These are phyloP conservation scores for Drosophila colorata DNA, from an alignment of 2,888 invertebrate species.

Conservation along the genomic window DNA sequence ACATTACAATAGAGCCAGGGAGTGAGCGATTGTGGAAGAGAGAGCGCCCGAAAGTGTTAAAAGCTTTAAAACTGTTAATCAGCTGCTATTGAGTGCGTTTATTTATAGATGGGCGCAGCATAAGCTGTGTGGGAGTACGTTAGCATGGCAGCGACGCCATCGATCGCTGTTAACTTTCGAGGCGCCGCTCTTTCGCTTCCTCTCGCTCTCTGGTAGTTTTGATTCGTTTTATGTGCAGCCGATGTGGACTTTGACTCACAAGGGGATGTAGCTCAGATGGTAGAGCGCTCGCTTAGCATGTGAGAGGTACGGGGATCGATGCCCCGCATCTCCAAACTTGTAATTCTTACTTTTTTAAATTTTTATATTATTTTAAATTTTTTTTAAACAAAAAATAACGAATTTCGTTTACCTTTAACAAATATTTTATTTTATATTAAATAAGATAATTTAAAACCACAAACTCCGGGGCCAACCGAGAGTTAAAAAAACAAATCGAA, in stretches of 20 bases:
- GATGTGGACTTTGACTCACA: conserved; percentile 6
- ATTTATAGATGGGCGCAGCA: conserved; percentile 55
- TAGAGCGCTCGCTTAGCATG: conserved; percentile 85
- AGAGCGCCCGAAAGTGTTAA: conserved; percentile 33
- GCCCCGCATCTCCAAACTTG: conserved; percentile 82
- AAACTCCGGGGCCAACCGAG: conserved; percentile 13
- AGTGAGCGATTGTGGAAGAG: conserved; percentile 21
- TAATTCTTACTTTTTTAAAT: conserved; percentile 1
- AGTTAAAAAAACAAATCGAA: conserved; percentile 4
- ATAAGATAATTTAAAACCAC: conserved; percentile 35
- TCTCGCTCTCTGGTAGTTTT: conserved; percentile 18
- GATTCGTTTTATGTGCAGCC: conserved; percentile 11
- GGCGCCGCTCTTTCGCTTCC: neutral
- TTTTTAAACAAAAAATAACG: neutral
- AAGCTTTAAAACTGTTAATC: conserved; percentile 45
- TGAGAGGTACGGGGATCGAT: conserved; percentile 85
- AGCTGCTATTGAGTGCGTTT: conserved; percentile 48
- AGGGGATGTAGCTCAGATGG: conserved; percentile 85
- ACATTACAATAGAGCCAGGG: neutral
- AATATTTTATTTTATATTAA: neutral
- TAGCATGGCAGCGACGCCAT: conserved; percentile 19
- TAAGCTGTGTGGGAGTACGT: conserved; percentile 21
- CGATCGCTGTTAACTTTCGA: conserved; percentile 26
- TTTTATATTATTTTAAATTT: neutral
- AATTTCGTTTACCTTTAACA: neutral